Percentiles rank a stretch among this genome's conserved stretches.
phyloP scores from a whole-genome alignment of 2,888 invertebrate genomes.

The Epinotia nisella region DNA sequence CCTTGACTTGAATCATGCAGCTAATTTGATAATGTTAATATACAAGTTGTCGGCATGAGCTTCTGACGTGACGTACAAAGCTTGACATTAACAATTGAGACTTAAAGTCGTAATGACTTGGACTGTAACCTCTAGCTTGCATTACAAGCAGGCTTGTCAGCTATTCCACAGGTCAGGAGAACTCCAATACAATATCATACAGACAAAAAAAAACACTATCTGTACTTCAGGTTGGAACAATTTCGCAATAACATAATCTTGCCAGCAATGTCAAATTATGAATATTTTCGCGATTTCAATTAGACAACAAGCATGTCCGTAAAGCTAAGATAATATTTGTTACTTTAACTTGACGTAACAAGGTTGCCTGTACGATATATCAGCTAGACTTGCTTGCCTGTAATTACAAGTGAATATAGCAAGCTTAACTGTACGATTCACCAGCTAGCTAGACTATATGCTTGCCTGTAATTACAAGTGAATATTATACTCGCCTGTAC shows the following conservation, averaged over 20 bases:
- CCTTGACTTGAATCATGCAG: not conserved
- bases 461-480: not conserved
- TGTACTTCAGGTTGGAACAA: too few species aligned
- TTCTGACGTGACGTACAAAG: not conserved
- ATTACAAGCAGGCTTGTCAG: too few species aligned
- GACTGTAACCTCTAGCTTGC: too few species aligned
- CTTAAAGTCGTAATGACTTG: not conserved
- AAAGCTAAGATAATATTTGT: not conserved
- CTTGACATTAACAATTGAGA: not conserved
- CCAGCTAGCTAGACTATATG: too few species aligned
- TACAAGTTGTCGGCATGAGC: not conserved
- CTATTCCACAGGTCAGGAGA: too few species aligned
- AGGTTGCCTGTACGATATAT: not conserved
- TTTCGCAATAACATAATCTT: too few species aligned
- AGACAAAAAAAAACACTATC: too few species aligned
- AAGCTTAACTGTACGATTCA: not conserved
- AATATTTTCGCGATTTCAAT: too few species aligned
- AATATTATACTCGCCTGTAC: not conserved
- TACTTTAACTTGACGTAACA: not conserved
- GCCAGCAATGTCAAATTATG: too few species aligned
- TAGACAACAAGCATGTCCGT: too few species aligned
- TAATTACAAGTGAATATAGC: not conserved
- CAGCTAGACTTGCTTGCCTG: not conserved
- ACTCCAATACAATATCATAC: too few species aligned
- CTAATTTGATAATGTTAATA: not conserved